These are phyloP conservation scores for Colinus virginianus DNA, from an alignment of 2,113 vertebrate genomes.

Conservation along the genomic window DNA sequence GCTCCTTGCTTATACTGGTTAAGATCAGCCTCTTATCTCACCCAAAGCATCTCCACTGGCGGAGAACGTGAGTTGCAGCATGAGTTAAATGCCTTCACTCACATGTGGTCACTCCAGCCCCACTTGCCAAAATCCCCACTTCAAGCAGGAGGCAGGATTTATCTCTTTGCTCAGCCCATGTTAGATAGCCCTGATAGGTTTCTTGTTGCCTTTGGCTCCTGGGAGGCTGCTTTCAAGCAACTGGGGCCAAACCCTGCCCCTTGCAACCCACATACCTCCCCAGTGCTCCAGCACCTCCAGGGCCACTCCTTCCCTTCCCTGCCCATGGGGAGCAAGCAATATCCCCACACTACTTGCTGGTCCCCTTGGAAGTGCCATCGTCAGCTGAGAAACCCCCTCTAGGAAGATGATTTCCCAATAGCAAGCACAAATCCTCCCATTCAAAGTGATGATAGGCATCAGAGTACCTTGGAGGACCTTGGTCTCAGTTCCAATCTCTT, in stretches of 20 bases:
- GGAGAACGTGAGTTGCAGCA: background rate
- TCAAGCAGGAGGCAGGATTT: accelerated
- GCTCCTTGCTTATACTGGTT: background rate
- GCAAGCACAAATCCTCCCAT: accelerated
- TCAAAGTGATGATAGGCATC: background rate
- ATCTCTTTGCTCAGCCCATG: background rate
- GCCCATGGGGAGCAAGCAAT: background rate
- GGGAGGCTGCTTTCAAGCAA: background rate
- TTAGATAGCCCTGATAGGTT: background rate
- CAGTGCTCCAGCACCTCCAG: background rate
- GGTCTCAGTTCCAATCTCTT: background rate
- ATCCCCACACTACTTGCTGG: background rate
- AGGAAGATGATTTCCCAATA: background rate
- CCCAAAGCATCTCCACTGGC: accelerated
- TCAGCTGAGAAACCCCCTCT: background rate
- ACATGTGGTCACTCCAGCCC: background rate
- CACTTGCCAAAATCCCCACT: background rate
- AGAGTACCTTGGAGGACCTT: accelerated
- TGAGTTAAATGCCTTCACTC: accelerated
- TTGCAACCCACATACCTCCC: background rate
- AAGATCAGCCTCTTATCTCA: background rate
- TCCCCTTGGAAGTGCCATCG: background rate
- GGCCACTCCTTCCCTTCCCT: background rate
- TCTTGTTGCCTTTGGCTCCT: background rate
- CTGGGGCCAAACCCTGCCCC: background rate